Base-by-base conservation (phyloP, 2,113 vertebrate genomes). In the Nothocercus nigrocapillus region DNA sequence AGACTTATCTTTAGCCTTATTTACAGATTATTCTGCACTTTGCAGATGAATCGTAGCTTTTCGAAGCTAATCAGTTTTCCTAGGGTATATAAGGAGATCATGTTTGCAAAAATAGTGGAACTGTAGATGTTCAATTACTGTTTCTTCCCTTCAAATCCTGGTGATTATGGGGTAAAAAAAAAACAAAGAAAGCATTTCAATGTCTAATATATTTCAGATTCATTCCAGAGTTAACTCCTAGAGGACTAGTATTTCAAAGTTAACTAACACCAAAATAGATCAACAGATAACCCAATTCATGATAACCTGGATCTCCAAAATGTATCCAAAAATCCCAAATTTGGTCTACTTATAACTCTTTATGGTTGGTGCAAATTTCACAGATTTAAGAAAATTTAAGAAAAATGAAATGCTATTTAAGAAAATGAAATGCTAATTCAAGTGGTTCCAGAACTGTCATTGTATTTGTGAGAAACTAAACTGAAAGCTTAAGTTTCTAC, bases 11-110 rank as follows among this genome's bases (percentile, higher is more conserved):
- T 34, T 40, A 85, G 36, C 14, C 75, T 94, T 84, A 61, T 90
- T 96, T 92, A 84, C 64, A 72, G 51, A 86, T 89, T 84, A 70
- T 88, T 92, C 24, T 9, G 63, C 73, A 75, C 64, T 90, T 79
- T 89, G 40, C 51, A 68, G 38, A 63, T 82, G 76, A n/a, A 70
- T 83, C 21, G 22, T 64, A 83, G 76, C 11, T 92, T 88, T 90
- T 88, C 64, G 94, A 64, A 85, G 40, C 15, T 88, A 90, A 95
- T 90, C 67, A 91, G 47, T 95, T 93, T 83, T 22, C 30, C 0
- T 10, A 74, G 53, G 51, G 63, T 54, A 61, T 93, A 83, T 78
- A 90, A 63, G 18, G 67, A 81, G 45, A 63, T 61, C 61, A 34
- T 34, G 83, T 27, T 22, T 63, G 45, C 63, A 94, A 51, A 49